Base-by-base conservation (phyloP, 2,113 vertebrate genomes). In the Lycaon pictus region DNA sequence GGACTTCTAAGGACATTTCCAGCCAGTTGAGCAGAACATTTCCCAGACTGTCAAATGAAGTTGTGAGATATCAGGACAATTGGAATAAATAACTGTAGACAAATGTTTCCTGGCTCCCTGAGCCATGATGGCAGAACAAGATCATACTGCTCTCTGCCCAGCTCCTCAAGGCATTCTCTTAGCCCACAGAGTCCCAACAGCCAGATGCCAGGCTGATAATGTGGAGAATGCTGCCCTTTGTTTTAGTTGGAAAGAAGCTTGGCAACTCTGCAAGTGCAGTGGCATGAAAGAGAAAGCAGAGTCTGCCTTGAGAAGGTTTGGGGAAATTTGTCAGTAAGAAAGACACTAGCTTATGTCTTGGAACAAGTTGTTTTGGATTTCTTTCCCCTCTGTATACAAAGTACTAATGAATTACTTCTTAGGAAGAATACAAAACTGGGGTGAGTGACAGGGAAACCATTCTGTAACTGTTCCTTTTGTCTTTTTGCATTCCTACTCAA, bases 321-420 rank as follows among this genome's bases (percentile, higher is more conserved):
- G 56, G 69, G 19, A 51, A 43, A 55, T 58, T 56, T 80, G 37
- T 90, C 53, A 82, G 55, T 58, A 58, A 92, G 58, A 89, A 86
- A 80, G 20, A 96, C 17, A 16, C 10, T 79, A 88, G 71, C 2
- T 16, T 88, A 76, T 79, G 90, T 74, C 81, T 72, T 90, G 55
- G 53, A 88, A 19, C n/a, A 92, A 32, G 35, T 72, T 60, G 20
- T 58, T 72, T 55, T 37, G 2, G 25, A 65, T 85, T 58, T 74
- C 11, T 79, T 74, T 35, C 2, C 20, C 16, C 23, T 95, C 5
- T 48, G 4, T 65, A 48, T 51, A 69, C 37, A 71, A 90, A 87
- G 43, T 77, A 48, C 55, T 60, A 83, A 32, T 82, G 51, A 94
- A 74, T 92, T 79, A 35, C 85, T 87, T 88, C 77, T 94, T 88